phyloP scores from a whole-genome alignment of 2,113 vertebrate genomes.

The Oncorhynchus keta region DNA sequence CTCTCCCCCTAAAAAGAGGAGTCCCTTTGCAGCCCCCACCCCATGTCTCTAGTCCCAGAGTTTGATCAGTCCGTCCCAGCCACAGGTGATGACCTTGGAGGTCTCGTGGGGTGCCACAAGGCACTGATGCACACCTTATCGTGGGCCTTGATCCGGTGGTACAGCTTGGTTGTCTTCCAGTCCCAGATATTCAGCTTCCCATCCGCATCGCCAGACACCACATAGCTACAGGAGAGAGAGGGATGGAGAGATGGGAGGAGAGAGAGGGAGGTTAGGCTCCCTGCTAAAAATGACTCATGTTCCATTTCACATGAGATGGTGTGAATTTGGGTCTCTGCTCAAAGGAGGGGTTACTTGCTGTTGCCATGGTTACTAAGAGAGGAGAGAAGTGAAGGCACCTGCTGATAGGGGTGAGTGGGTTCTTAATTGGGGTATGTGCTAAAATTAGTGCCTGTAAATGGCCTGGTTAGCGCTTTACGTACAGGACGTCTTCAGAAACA shows the following conservation, averaged over 20 bases:
- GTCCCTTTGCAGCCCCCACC: too few relatives aligned
- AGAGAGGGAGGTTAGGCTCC: constrained; percentile 19
- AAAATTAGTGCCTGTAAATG: too few relatives aligned
- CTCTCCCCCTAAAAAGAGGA: background rate
- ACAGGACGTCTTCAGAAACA: too few relatives aligned
- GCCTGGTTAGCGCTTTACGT: too few relatives aligned
- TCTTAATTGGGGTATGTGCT: too few relatives aligned
- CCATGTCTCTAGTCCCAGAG: constrained; percentile 84
- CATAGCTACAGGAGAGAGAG: constrained; percentile 77
- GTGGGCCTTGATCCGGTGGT: constrained; percentile 95
- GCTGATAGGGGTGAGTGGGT: constrained; percentile 10
- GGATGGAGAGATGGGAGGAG: constrained; percentile 12
- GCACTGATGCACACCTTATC: constrained; percentile 98
- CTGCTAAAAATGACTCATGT: constrained; percentile 21
- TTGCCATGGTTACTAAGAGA: constrained; percentile 48
- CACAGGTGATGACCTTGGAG: constrained; percentile 97
- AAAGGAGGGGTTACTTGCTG: background rate
- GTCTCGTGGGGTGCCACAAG: constrained; percentile 97
- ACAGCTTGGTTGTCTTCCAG: constrained; percentile 99
- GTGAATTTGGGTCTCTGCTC: constrained; percentile 22
- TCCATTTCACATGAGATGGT: constrained; percentile 42
- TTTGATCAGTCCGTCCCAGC: constrained; percentile 98
- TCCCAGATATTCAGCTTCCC: constrained; percentile 99
- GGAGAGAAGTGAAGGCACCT: constrained; percentile 26
- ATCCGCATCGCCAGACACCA: constrained; percentile 98